Conservation (phyloP, 2,113 vertebrate species). For the Aegithalos caudatus region DNA sequence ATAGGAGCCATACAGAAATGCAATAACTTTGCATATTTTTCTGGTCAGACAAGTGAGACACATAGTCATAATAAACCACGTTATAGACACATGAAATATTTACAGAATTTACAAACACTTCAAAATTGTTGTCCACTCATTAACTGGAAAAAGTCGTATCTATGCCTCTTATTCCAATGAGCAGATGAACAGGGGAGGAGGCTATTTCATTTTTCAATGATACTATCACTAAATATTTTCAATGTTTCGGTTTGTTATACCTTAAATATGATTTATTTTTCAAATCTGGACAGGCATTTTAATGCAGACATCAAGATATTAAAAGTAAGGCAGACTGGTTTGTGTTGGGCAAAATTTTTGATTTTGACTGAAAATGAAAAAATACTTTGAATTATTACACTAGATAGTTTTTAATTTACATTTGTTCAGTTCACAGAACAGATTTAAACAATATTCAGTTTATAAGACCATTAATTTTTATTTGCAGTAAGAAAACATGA, state of each 20-base stretch:
- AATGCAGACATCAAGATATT: background rate
- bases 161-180: background rate
- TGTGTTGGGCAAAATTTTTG: background rate
- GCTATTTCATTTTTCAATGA: background rate
- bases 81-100: background rate
- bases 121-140: background rate
- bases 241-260: background rate
- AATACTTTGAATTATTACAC: background rate
- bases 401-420: background rate
- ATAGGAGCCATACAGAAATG: background rate
- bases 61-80: background rate
- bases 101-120: background rate
- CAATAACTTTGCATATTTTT: background rate
- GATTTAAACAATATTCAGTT: background rate
- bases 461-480: background rate
- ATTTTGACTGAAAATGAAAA: background rate
- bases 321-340: background rate
- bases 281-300: background rate
- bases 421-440: background rate
- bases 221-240: background rate
- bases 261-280: background rate
- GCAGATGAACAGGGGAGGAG: background rate
- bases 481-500: background rate
- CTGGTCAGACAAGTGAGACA: background rate
- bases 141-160: background rate